Base-by-base conservation (phyloP, 2,888 invertebrate species). In the Melitaea athalia region DNA sequence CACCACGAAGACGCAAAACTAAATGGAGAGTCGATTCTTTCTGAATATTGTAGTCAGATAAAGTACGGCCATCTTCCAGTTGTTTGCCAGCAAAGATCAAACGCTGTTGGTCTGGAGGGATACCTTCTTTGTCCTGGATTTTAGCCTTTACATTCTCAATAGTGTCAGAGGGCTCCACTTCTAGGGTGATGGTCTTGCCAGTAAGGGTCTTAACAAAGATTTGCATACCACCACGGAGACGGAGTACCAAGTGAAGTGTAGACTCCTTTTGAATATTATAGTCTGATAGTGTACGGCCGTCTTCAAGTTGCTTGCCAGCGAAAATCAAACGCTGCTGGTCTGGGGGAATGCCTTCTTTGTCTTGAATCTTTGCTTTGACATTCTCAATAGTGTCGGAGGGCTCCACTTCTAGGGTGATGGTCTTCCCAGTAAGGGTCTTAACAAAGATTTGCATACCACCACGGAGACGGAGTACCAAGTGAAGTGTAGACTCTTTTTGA, bases 1-100 rank as follows among this genome's bases (percentile, higher is more conserved):
- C 80, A 70, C 82, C 82, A 73, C 80, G 73, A 24, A 99, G 94
- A 78, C 98, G 95, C 75, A 98, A 92, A 81, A 83, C 82, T 1
- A 83, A 71, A 0, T 85, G 84, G 0, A 85, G 73, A 0, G 84
- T 85, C 0, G 84, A 84, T 17, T 85, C 85, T 7, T 85, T 84
- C 15, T 85, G 85, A 0, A 85, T 84, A 0, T 85, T 85, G 52
- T 80, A 80, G 60, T 80, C 80, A 1, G 79, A 79, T 0, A 80
- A 64, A 0, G 80, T 80, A 60, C 80, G 78, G 5, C 79, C 79
- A 74, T 81, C 79, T 70, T 81, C 81, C 8, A 81, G 59, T 43
- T 81, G 81, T 55, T 81, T 81, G 0, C 81, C 81, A 7, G 81
- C 81, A 61, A 81, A 81, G 63, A 81, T 81, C 0, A 81, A 67